These are phyloP conservation scores for Astur gentilis DNA, from an alignment of 2,113 vertebrate species.

Conservation along the genomic window DNA sequence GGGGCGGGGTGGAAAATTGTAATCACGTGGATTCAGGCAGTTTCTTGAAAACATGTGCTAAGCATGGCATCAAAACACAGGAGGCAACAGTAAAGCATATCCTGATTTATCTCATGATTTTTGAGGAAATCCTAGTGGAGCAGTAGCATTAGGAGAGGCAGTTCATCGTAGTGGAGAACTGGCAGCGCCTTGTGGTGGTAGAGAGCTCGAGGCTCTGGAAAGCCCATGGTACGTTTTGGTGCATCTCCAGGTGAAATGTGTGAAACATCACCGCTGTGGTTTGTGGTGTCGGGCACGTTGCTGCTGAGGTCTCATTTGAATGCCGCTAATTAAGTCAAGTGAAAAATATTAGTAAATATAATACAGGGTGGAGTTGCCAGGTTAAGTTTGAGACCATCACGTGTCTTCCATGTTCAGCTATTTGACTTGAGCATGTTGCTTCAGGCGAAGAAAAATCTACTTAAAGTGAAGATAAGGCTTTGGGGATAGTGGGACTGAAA, in stretches of 20 bases:
- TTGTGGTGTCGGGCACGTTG: not conserved
- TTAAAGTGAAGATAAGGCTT: not conserved
- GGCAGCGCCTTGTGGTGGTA: accelerated
- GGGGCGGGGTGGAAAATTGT: no score
- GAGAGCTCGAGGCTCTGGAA: not conserved
- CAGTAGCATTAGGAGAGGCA: not conserved
- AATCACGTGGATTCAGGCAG: not conserved
- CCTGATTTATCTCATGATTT: not conserved
- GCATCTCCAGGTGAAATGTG: not conserved
- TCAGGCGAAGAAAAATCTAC: not conserved
- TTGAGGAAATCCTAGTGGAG: not conserved
- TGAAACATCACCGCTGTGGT: not conserved
- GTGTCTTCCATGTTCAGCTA: not conserved
- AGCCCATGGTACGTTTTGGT: not conserved
- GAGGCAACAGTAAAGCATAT: not conserved
- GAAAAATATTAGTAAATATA: not conserved
- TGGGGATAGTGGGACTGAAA: not conserved
- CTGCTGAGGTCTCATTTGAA: not conserved
- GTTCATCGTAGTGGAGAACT: accelerated
- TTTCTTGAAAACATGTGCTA: not conserved
- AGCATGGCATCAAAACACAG: not conserved
- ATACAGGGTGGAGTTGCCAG: not conserved
- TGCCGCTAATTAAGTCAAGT: not conserved
- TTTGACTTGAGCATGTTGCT: not conserved
- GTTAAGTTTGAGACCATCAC: not conserved